Percentiles rank a stretch among this genome's conserved stretches.
Evolutionary conservation across 2,797 vertebrate species (phyloP).

Genomic region (Oryzias sinensis): DNA sequence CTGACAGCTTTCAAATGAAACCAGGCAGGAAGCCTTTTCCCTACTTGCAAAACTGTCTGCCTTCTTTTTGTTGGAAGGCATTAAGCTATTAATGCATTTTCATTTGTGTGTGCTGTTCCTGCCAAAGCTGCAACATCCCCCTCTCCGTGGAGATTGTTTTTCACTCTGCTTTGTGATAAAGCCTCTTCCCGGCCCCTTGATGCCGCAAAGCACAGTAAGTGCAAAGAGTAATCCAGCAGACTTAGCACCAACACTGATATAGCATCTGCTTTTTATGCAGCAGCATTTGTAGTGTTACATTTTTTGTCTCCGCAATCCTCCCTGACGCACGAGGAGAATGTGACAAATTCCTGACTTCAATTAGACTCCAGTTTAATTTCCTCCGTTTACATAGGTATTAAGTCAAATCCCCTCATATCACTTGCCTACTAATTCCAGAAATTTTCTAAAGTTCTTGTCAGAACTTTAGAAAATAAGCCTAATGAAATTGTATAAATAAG

Average conservation of each 20-base stretch:
- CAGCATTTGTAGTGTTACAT: constrained; percentile 54
- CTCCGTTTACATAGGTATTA: constrained; percentile 69
- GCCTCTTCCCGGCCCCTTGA: constrained; percentile 15
- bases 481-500: too few species aligned
- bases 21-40: constrained; percentile 10
- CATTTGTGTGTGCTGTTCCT: constrained; percentile 30
- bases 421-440: constrained; percentile 56
- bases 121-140: constrained; percentile 23
- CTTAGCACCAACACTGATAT: constrained; percentile 41
- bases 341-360: constrained; percentile 65
- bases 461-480: background rate
- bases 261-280: constrained; percentile 30
- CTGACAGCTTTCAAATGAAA: constrained; percentile 26
- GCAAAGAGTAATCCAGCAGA: constrained; percentile 37
- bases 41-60: constrained; percentile 15
- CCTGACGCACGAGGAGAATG: constrained; percentile 39
- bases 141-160: constrained; percentile 30
- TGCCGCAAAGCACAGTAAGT: constrained; percentile 27
- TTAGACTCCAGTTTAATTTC: constrained; percentile 70
- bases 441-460: constrained; percentile 37
- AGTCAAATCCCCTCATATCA: constrained; percentile 58
- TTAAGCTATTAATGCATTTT: constrained; percentile 50
- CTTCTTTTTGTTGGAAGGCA: constrained; percentile 25
- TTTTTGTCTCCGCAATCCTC: constrained; percentile 44
- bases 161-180: constrained; percentile 38